A percentile compares a stretch with the other conserved stretches of the same genome.
Evolutionary conservation across 2,888 invertebrate genomes (phyloP).

Genomic region (Caenorhabditis zanzibari): DNA sequence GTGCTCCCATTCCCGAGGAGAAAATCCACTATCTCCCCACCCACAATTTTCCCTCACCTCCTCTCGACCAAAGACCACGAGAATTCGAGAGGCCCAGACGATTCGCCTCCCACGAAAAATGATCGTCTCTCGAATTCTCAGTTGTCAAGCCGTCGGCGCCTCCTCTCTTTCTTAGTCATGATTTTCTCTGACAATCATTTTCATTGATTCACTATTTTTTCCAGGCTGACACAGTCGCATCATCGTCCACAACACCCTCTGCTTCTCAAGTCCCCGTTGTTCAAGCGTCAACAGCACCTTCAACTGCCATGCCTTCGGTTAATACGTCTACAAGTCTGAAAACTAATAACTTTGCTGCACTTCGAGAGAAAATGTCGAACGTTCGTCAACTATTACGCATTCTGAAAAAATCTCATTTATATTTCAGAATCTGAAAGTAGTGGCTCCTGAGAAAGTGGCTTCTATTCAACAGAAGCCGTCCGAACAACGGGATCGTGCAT

Average conservation of each 20-base stretch:
- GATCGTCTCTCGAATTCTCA: slow-evolving; percentile 34
- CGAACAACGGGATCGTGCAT: slow-evolving; percentile 52
- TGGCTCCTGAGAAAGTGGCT: slow-evolving; percentile 53
- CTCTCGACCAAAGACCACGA: background rate
- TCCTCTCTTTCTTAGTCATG: slow-evolving; percentile 11
- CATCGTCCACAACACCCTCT: slow-evolving; percentile 4
- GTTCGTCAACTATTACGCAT: slow-evolving; percentile 16
- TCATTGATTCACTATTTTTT: slow-evolving; percentile 30
- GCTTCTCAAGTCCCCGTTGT: background rate
- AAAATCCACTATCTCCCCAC: slow-evolving; percentile 23
- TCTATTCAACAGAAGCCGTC: slow-evolving; percentile 47
- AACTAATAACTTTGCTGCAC: slow-evolving; percentile 47
- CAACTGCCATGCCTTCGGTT: slow-evolving; percentile 29
- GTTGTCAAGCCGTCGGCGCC: slow-evolving; percentile 37
- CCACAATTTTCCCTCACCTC: slow-evolving; percentile 26
- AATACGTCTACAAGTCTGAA: slow-evolving; percentile 19
- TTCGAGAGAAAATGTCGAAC: slow-evolving; percentile 60
- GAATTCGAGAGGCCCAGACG: slow-evolving; percentile 24
- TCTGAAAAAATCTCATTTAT: background rate
- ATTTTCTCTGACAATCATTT: slow-evolving; percentile 20
- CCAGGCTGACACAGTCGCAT: slow-evolving; percentile 25
- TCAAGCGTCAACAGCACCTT: background rate
- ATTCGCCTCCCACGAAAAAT: slow-evolving; percentile 51
- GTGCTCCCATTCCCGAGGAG: background rate
- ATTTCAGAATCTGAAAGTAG: slow-evolving; percentile 63